Evolutionary conservation across 2,797 vertebrate species (phyloP).

Genomic region (Chaetodon trifasciatus): DNA sequence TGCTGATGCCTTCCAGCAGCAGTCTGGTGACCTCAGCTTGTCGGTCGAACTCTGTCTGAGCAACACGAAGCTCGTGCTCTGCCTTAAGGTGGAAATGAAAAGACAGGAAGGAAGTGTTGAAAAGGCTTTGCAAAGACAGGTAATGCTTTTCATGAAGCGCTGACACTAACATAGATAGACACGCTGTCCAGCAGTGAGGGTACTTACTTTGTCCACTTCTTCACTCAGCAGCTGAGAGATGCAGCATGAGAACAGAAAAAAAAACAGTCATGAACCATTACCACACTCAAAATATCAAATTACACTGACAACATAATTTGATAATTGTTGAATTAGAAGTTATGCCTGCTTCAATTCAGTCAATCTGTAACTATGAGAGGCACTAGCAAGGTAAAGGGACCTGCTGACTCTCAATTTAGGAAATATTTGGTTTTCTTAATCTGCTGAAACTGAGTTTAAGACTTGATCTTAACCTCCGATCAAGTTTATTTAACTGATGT

Average conservation of each 20-base stretch:
- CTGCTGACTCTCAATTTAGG: background rate
- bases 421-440: background rate
- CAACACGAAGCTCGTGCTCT: conserved; percentile 93
- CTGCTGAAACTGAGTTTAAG: background rate
- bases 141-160: background rate
- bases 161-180: background rate
- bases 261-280: conserved; percentile 69
- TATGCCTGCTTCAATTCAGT: background rate
- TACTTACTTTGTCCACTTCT: conserved; percentile 97
- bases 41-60: conserved; percentile 96
- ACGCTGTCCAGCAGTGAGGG: background rate
- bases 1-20: conserved; percentile 95
- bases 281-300: background rate
- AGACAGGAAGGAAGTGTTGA: background rate
- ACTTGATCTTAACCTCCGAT: background rate
- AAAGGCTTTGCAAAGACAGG: fast-evolving
- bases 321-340: background rate
- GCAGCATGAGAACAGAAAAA: conserved; percentile 84
- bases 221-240: conserved; percentile 94
- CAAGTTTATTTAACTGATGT: too few relatives aligned
- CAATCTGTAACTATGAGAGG: background rate
- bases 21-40: conserved; percentile 96
- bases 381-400: too few relatives aligned
- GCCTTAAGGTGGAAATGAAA: conserved; percentile 81
- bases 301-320: background rate